These are phyloP conservation scores for Myodes glareolus DNA, from an alignment of 2,113 vertebrate species.

Conservation along the genomic window DNA sequence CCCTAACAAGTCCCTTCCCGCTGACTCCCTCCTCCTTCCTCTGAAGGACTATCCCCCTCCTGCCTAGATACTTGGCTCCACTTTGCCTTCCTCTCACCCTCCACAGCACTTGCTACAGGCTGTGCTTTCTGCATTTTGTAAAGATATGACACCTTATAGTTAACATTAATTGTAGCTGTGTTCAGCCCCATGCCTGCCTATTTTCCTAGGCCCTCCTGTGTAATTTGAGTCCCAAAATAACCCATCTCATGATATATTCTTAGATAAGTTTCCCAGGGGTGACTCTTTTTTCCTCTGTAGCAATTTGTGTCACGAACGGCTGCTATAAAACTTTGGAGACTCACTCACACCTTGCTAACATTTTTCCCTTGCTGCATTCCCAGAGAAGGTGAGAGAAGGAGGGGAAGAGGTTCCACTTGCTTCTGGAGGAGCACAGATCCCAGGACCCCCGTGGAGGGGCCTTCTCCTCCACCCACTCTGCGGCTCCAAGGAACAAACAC, in stretches of 20 bases:
- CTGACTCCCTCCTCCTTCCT: conserved; percentile 66
- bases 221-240: conserved; percentile 84
- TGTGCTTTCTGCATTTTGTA: conserved; percentile 67
- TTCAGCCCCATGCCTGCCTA: conserved; percentile 68
- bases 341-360: conserved; percentile 46
- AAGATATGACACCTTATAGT: conserved; percentile 83
- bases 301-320: conserved; percentile 73
- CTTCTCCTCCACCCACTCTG: neutral
- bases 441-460: neutral
- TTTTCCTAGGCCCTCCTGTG: conserved; percentile 74
- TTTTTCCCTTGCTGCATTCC: conserved; percentile 11
- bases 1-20: conserved; percentile 54
- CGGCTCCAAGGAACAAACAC: neutral
- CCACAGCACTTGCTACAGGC: neutral
- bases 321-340: conserved; percentile 61
- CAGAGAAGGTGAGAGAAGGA: neutral
- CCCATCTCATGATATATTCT: conserved; percentile 74
- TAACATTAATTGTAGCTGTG: conserved; percentile 81
- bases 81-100: conserved; percentile 74
- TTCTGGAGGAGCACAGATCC: neutral
- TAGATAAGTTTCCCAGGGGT: conserved; percentile 73
- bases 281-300: conserved; percentile 67
- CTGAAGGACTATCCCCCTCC: neutral
- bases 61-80: conserved; percentile 63
- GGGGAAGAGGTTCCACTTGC: neutral